phyloP scores from a whole-genome alignment of 2,888 invertebrate species.

The Dolichomitus sp. region DNA sequence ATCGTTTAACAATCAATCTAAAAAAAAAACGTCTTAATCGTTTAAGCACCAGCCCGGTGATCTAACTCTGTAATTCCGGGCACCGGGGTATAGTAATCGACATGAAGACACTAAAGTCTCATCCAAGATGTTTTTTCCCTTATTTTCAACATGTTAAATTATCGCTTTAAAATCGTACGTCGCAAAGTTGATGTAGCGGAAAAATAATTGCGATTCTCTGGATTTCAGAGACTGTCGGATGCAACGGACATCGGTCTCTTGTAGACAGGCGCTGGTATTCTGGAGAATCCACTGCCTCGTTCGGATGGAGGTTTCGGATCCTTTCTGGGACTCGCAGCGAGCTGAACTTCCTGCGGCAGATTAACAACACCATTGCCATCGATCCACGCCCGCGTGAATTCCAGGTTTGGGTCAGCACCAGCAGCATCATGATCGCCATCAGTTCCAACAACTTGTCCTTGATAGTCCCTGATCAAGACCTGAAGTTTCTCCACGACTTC shows the following conservation, averaged over 20 bases:
- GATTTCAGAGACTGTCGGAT: slow-evolving; percentile 81
- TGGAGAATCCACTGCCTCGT: slow-evolving; percentile 84
- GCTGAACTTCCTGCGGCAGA: slow-evolving; percentile 80
- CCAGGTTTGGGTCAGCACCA: slow-evolving; percentile 89
- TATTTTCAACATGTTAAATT: background rate
- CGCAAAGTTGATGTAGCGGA: background rate
- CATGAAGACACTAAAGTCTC: slow-evolving; percentile 2
- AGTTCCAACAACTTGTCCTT: slow-evolving; percentile 72
- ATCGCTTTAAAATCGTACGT: background rate
- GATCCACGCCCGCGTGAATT: slow-evolving; percentile 91
- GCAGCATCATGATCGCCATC: slow-evolving; percentile 68
- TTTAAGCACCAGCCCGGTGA: slow-evolving; percentile 65
- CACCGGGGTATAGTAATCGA: slow-evolving; percentile 24
- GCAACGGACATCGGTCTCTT: slow-evolving; percentile 83
- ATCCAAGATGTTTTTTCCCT: background rate
- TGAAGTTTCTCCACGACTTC: slow-evolving; percentile 92
- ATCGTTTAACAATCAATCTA: slow-evolving; percentile 61
- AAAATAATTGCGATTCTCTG: background rate
- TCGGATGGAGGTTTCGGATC: slow-evolving; percentile 86
- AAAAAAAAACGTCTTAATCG: slow-evolving; percentile 43
- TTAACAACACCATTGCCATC: slow-evolving; percentile 91
- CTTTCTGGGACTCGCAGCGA: slow-evolving; percentile 87
- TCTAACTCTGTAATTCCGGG: slow-evolving; percentile 53
- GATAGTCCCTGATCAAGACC: slow-evolving; percentile 89
- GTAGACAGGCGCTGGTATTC: slow-evolving; percentile 87